Base-by-base conservation (phyloP, 2,888 invertebrate species). In the Zaprionus bogoriensis region DNA sequence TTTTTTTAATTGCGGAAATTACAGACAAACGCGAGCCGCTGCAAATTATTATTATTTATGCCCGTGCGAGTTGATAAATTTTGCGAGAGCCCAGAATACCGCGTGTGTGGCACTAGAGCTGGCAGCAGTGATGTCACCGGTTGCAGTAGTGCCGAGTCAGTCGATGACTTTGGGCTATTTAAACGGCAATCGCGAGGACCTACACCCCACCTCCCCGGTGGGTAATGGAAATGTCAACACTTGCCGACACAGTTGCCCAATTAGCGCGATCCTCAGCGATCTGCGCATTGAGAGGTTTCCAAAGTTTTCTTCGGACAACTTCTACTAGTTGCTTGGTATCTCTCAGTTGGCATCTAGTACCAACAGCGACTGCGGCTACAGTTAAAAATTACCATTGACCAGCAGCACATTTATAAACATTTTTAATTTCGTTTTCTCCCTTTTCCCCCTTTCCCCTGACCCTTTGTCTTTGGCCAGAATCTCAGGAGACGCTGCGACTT, bases 1-100 rank as follows among this genome's bases (percentile, higher is more conserved):
- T 81, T 89, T 89, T 90, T 90, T 89, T 90, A 89, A 90, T 90
- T 89, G 88, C 89, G 88, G 89, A 89, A 89, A 89, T 89, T 89
- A 89, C 83, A 71, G 74, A 52, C 69, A 77, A 72, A 76, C 87
- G 87, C 53, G 70, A 63, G 68, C 74, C 69, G 58, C 67, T 66
- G 50, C 67, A 81, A 82, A 77, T 88, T 79, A 87, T 88, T 83
- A 83, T 83, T 79, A 74, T 83, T 79, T 79, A 69, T 83, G 71
- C 52, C 63, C 58, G 32, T 36, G 67, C 53, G 53, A 71, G 51
- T 74, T 74, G 72, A 74, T 76, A 72, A 78, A 76, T 67, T 67
- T 52, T 10, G 66, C 61, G 45, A 67, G 69, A 22, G 65, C 23
- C 55, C 71, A 77, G 77, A 78, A 75, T 77, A 69, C 67, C 55